phyloP scores from a whole-genome alignment of 2,797 vertebrate genomes.

The Paguma larvata region DNA sequence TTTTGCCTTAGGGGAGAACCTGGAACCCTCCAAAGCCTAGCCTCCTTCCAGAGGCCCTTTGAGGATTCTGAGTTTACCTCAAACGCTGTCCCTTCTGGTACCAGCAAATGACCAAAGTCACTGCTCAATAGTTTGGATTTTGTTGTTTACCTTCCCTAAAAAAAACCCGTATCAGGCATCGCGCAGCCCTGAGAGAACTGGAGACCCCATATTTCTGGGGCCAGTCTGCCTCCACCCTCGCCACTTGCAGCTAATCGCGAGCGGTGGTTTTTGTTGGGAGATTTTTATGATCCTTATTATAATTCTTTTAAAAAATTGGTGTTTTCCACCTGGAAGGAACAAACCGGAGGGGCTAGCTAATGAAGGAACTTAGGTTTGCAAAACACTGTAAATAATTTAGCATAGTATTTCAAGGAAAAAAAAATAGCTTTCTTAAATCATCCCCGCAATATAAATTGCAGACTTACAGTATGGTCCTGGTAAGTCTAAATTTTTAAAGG shows the following conservation, averaged over 20 bases:
- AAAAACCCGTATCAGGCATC: not conserved
- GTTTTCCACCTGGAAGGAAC: constrained; percentile 79
- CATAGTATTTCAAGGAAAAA: constrained; percentile 89
- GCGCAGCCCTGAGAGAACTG: too few relatives aligned
- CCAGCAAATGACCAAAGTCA: not conserved
- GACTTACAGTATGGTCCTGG: constrained; percentile 89
- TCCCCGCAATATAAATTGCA: constrained; percentile 88
- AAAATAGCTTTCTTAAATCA: constrained; percentile 91
- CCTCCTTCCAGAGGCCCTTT: not conserved
- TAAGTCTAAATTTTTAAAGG: constrained; percentile 91
- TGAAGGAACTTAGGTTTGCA: constrained; percentile 89
- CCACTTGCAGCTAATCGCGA: not conserved
- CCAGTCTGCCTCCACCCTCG: not conserved
- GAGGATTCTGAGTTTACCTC: constrained; percentile 49
- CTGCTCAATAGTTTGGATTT: not conserved
- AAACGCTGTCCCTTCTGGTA: constrained; percentile 29
- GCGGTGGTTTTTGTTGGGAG: not conserved
- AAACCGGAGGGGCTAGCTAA: constrained; percentile 85
- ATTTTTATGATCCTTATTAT: constrained; percentile 35
- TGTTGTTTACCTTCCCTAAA: not conserved
- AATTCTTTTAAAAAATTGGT: constrained; percentile 19
- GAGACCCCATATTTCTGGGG: not conserved
- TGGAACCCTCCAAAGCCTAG: not conserved
- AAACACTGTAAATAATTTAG: constrained; percentile 91
- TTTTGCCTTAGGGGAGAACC: not conserved